These are phyloP conservation scores for Malurus cyaneus DNA, from an alignment of 2,113 vertebrate species.

Conservation along the genomic window DNA sequence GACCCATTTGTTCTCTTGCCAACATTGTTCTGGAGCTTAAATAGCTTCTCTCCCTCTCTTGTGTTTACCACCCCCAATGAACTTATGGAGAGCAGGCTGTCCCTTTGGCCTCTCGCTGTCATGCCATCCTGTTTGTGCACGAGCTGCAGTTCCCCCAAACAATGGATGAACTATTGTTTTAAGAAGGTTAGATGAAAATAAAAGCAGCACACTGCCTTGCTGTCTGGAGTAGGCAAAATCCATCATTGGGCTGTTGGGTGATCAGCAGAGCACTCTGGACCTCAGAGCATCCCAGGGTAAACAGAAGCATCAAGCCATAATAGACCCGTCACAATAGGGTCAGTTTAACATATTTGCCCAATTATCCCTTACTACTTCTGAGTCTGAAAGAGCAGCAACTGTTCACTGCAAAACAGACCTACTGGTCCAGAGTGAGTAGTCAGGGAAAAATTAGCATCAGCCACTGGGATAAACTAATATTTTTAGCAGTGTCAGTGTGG, in stretches of 20 bases:
- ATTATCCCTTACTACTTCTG: slow-evolving; percentile 15
- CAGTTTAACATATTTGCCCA: slow-evolving; percentile 32
- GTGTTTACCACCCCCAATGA: slow-evolving; percentile 50
- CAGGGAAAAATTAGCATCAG: neutral
- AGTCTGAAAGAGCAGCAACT: neutral
- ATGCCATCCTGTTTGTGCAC: neutral
- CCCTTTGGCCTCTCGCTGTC: slow-evolving; percentile 29
- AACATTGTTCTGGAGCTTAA: slow-evolving; percentile 67
- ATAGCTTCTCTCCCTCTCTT: slow-evolving; percentile 42
- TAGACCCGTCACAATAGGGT: neutral
- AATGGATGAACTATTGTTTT: neutral
- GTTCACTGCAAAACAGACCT: neutral
- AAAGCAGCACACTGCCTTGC: neutral
- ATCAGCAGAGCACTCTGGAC: neutral
- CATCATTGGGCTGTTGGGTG: neutral
- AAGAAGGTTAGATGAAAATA: neutral
- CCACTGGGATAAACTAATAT: neutral
- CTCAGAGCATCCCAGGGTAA: neutral
- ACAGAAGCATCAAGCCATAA: slow-evolving; percentile 8
- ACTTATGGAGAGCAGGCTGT: slow-evolving; percentile 50
- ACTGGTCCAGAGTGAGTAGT: neutral
- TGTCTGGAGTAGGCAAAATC: neutral
- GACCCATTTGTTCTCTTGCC: slow-evolving; percentile 64
- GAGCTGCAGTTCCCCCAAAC: neutral
- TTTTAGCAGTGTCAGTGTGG: neutral